A percentile compares a stretch with the other conserved stretches of the same genome.
Evolutionary conservation across 2,888 invertebrate species (phyloP).

Genomic region (Apeira syringaria): DNA sequence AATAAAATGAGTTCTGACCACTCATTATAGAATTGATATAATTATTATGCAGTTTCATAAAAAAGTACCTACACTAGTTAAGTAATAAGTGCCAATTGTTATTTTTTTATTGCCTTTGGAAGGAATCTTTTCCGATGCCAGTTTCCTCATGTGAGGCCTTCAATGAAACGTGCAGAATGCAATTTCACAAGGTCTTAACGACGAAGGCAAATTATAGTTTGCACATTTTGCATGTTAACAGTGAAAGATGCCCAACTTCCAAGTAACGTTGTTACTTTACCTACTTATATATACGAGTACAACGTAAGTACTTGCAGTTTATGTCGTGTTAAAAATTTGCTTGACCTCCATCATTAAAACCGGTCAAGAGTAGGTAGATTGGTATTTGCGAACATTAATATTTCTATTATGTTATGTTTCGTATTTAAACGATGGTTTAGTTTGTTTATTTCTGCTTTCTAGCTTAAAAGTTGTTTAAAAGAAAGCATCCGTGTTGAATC

Average conservation of each 20-base stretch:
- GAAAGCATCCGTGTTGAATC: conserved; percentile 20
- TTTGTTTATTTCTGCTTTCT: too few relatives aligned
- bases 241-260: conserved; percentile 22
- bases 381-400: too few relatives aligned
- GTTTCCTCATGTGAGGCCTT: background rate
- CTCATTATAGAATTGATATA: too few relatives aligned
- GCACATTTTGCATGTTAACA: conserved; percentile 9
- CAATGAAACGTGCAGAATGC: conserved; percentile 6
- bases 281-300: too few relatives aligned
- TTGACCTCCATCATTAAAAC: conserved; percentile 31
- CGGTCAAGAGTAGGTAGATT: conserved; percentile 7
- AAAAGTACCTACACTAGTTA: too few relatives aligned
- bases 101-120: too few relatives aligned
- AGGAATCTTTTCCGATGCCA: background rate
- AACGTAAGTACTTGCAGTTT: conserved; percentile 1
- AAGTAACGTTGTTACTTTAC: conserved; percentile 25
- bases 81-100: too few relatives aligned
- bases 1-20: too few relatives aligned
- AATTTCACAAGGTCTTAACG: conserved; percentile 11
- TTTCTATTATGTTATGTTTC: too few relatives aligned
- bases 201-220: conserved; percentile 11
- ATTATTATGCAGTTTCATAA: too few relatives aligned
- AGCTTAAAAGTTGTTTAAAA: too few relatives aligned
- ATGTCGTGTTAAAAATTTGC: conserved; percentile 23
- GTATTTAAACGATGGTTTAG: too few relatives aligned